phyloP scores from a whole-genome alignment of 2,888 invertebrate genomes.

The Electrophaes corylata region DNA sequence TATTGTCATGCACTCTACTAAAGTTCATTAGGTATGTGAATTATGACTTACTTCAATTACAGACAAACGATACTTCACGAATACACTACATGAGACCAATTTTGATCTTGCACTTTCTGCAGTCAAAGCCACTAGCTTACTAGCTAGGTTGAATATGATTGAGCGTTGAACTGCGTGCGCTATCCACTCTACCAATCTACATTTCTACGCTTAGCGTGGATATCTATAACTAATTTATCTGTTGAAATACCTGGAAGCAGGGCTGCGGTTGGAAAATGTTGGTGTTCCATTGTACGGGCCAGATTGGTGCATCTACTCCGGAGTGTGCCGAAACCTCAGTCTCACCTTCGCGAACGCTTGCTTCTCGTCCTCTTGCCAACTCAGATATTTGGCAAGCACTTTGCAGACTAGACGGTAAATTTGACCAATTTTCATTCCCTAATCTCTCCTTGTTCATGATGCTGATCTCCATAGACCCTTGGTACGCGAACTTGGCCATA shows the following conservation, averaged over 20 bases:
- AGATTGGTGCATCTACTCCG: slow-evolving; percentile 64
- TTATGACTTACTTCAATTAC: slow-evolving; percentile 47
- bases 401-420: slow-evolving; percentile 86
- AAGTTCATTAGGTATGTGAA: slow-evolving; percentile 46
- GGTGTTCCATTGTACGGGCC: slow-evolving; percentile 75
- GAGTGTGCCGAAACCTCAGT: slow-evolving; percentile 46
- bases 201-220: slow-evolving; percentile 57
- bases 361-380: slow-evolving; percentile 62
- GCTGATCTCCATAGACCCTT: slow-evolving; percentile 80
- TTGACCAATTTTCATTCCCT: slow-evolving; percentile 85
- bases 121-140: slow-evolving; percentile 39
- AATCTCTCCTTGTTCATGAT: slow-evolving; percentile 80
- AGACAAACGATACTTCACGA: slow-evolving; percentile 45
- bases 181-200: slow-evolving; percentile 58
- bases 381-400: slow-evolving; percentile 87
- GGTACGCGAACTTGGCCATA: slow-evolving; percentile 71
- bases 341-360: slow-evolving; percentile 54
- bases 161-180: slow-evolving; percentile 47
- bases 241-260: slow-evolving; percentile 84
- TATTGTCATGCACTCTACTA: slow-evolving; percentile 81
- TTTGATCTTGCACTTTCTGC: slow-evolving; percentile 53
- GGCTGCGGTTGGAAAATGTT: slow-evolving; percentile 77
- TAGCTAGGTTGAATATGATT: slow-evolving; percentile 39
- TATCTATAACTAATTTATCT: slow-evolving; percentile 76
- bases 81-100: slow-evolving; percentile 67